These are phyloP conservation scores for Diploptera punctata DNA, from an alignment of 2,888 invertebrate genomes.

Conservation along the genomic window DNA sequence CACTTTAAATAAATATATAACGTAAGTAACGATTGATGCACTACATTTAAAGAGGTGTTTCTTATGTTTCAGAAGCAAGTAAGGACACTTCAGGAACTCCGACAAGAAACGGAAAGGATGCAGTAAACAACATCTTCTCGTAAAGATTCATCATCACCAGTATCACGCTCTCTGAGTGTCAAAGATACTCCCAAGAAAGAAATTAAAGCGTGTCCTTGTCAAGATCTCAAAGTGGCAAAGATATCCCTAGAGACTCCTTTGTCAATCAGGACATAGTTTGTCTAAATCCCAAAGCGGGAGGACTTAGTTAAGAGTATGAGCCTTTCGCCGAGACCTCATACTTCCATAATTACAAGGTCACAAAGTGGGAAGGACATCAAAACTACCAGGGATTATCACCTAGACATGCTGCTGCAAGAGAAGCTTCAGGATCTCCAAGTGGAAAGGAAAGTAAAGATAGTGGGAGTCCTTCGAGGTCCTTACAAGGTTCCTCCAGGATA, in stretches of 20 bases:
- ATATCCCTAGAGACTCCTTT: neutral
- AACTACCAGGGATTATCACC: neutral
- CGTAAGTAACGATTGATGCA: too few relatives aligned
- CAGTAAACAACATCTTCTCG: neutral
- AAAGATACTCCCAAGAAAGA: neutral
- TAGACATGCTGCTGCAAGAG: neutral
- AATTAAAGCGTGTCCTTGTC: neutral
- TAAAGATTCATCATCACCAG: neutral
- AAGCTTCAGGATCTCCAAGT: neutral
- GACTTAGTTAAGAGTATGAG: neutral
- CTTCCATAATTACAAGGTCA: neutral
- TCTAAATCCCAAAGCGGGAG: neutral
- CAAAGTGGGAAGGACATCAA: neutral
- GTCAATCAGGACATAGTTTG: neutral
- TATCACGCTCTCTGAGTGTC: neutral
- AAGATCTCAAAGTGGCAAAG: neutral
- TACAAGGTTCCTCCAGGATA: neutral
- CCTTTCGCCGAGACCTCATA: neutral
- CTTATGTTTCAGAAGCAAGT: neutral
- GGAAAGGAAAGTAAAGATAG: neutral
- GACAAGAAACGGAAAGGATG: neutral
- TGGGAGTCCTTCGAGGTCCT: neutral
- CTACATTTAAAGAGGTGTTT: too few relatives aligned
- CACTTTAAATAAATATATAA: too few relatives aligned
- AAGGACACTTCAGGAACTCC: neutral